phyloP scores from a whole-genome alignment of 2,113 vertebrate species.

The Lanius ludovicianus region DNA sequence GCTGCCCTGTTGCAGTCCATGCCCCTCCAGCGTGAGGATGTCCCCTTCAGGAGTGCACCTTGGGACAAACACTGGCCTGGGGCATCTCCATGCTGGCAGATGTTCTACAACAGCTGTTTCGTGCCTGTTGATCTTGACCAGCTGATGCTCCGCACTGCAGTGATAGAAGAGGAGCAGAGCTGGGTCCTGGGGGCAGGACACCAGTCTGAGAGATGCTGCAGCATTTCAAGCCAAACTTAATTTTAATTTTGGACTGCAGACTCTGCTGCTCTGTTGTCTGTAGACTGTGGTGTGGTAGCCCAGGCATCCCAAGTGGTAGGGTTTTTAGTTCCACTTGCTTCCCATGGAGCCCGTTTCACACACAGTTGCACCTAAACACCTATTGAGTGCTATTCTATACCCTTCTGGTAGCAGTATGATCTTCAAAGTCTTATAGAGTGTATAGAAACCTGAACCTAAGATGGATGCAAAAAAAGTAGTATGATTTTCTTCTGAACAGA shows the following conservation, averaged over 20 bases:
- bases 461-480: background rate
- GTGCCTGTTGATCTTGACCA: background rate
- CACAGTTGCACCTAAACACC: background rate
- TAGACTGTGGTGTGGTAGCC: background rate
- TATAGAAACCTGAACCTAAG: background rate
- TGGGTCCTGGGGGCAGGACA: background rate
- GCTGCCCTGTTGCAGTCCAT: background rate
- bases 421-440: background rate
- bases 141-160: background rate
- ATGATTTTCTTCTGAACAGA: background rate
- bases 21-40: fast-evolving
- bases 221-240: background rate
- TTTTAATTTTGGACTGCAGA: background rate
- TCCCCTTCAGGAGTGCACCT: background rate
- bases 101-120: background rate
- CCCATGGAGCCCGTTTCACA: background rate
- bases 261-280: background rate
- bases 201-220: background rate
- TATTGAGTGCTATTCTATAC: fast-evolving
- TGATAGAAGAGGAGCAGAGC: background rate
- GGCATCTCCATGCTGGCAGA: background rate
- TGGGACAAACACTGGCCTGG: background rate
- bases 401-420: background rate
- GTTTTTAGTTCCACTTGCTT: background rate
- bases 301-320: background rate